A percentile compares a stretch with the other conserved stretches of the same genome.
phyloP scores from a whole-genome alignment of 2,113 vertebrate genomes.

The Suncus etruscus region DNA sequence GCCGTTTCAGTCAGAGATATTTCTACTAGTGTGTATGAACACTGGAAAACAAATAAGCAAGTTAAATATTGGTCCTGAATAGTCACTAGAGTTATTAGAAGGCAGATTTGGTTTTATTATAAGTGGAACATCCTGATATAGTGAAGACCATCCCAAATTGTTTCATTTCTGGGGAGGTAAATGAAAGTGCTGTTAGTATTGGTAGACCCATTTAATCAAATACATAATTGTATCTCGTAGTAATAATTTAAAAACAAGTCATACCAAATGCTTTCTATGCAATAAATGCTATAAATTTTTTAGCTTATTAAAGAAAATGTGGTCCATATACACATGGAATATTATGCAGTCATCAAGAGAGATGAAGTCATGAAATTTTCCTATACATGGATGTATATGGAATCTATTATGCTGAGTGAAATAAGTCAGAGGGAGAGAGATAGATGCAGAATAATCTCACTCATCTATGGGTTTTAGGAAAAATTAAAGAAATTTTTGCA shows the following conservation, averaged over 20 bases:
- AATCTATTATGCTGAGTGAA: too few relatives aligned
- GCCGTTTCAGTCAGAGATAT: not conserved
- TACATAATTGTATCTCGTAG: not conserved
- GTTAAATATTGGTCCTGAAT: not conserved
- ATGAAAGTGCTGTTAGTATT: not conserved
- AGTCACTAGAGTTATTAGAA: not conserved
- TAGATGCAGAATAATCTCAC: too few relatives aligned
- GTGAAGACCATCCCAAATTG: too few relatives aligned
- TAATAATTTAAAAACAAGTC: not conserved
- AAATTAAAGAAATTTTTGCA: too few relatives aligned
- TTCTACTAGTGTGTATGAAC: not conserved
- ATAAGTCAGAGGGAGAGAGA: too few relatives aligned
- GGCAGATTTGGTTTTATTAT: not conserved
- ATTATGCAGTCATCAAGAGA: too few relatives aligned
- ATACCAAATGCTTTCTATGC: constrained; percentile 14
- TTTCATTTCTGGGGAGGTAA: not conserved
- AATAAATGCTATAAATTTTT: not conserved
- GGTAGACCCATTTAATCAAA: not conserved
- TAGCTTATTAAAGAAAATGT: not conserved
- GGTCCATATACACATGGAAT: too few relatives aligned
- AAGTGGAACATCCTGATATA: not conserved
- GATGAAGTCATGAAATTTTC: too few relatives aligned
- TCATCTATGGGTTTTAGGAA: too few relatives aligned
- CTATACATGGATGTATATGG: too few relatives aligned
- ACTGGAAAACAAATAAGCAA: not conserved